Evolutionary conservation across 2,797 vertebrate genomes (phyloP).

Genomic region (Labroides dimidiatus): DNA sequence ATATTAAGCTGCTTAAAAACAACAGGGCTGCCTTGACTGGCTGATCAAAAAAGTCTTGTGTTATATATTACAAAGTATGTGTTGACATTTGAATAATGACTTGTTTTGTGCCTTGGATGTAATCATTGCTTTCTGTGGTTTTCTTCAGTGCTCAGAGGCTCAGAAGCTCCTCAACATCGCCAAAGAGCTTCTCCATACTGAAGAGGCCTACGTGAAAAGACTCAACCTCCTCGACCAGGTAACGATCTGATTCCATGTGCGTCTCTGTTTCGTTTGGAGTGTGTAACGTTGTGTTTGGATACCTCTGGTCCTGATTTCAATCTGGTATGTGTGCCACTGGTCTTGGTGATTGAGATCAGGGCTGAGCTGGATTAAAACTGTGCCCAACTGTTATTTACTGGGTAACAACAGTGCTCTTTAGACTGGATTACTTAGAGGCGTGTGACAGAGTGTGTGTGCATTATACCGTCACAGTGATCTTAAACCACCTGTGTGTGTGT

Average conservation of each 20-base stretch:
- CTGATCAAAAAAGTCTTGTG: background rate
- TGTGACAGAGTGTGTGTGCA: conserved; percentile 27
- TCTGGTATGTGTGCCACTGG: conserved; percentile 47
- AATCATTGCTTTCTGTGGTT: conserved; percentile 27
- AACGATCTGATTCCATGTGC: conserved; percentile 8
- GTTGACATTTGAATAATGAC: too few species aligned
- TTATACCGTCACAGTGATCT: background rate
- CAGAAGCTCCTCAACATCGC: conserved; percentile 95
- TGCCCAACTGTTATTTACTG: conserved; percentile 34
- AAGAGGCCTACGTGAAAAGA: conserved; percentile 94
- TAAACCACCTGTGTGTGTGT: background rate
- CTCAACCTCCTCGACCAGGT: conserved; percentile 98
- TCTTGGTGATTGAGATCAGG: conserved; percentile 57
- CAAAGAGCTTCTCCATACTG: conserved; percentile 94
- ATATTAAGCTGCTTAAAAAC: background rate
- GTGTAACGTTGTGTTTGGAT: conserved; percentile 5
- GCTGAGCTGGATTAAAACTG: conserved; percentile 70
- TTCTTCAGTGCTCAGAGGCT: conserved; percentile 87
- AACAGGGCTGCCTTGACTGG: too few species aligned
- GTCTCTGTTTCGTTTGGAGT: background rate
- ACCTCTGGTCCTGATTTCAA: conserved; percentile 37
- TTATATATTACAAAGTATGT: background rate
- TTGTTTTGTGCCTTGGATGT: background rate
- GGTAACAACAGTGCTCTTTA: conserved; percentile 50
- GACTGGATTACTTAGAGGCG: conserved; percentile 58